Evolutionary conservation across 2,113 vertebrate species (phyloP).

Genomic region (Speoplatyrhinus poulsoni): DNA sequence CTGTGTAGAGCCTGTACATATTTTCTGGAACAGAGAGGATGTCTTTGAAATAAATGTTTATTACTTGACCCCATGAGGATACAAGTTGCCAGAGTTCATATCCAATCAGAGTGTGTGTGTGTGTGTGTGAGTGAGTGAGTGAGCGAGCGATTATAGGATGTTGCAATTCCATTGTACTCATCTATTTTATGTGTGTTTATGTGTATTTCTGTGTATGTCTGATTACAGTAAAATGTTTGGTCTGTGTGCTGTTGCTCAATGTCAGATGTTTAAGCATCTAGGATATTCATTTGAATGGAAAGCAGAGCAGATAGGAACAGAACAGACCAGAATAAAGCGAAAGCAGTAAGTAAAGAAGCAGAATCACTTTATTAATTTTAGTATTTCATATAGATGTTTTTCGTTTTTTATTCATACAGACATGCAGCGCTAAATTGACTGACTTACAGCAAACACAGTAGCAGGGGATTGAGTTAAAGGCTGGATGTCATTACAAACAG

Average conservation of each 20-base stretch:
- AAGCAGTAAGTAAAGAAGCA: constrained; percentile 1
- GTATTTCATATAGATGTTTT: too few species aligned
- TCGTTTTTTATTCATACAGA: constrained; percentile 13
- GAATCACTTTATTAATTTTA: not conserved
- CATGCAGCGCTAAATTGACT: constrained; percentile 38
- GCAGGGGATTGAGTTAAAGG: constrained; percentile 17
- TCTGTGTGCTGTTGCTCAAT: not conserved
- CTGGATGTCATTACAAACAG: constrained; percentile 46
- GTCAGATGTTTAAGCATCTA: not conserved
- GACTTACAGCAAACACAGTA: constrained; percentile 21
- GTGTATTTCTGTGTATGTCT: not conserved
- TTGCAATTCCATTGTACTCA: not conserved
- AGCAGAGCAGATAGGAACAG: not conserved
- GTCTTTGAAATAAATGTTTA: constrained; percentile 34
- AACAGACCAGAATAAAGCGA: not conserved
- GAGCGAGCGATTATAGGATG: not conserved
- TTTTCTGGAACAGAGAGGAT: constrained; percentile 42
- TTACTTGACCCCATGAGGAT: constrained; percentile 29
- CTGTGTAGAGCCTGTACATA: constrained; percentile 26
- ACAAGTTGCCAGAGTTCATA: constrained; percentile 17
- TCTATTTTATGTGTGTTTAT: not conserved
- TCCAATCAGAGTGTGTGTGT: constrained; percentile 19
- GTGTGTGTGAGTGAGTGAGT: constrained; percentile 17
- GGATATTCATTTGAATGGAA: not conserved
- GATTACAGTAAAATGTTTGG: not conserved